Conservation (phyloP, 2,888 invertebrate genomes). For the Aspidiotus rigidus region DNA sequence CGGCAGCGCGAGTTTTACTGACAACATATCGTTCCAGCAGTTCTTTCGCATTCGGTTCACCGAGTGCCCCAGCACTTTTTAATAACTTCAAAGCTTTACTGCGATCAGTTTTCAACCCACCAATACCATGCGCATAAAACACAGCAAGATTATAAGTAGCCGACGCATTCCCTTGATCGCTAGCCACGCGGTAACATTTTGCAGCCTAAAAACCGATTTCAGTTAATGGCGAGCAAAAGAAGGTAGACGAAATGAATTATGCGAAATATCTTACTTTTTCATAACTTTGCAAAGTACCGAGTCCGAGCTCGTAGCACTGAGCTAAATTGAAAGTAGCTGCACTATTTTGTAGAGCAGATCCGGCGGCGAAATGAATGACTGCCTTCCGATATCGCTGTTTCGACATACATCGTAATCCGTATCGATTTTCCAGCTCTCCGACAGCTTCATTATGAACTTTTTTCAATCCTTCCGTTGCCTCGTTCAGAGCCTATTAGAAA, state of each 20-base stretch:
- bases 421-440: slow-evolving; percentile 53
- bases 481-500: slow-evolving; percentile 38
- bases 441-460: slow-evolving; percentile 47
- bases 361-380: slow-evolving; percentile 49
- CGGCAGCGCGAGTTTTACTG: neutral
- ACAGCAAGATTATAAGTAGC: slow-evolving; percentile 62
- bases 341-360: slow-evolving; percentile 52
- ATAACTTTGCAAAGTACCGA: slow-evolving; percentile 53
- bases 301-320: slow-evolving; percentile 58
- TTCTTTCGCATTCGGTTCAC: slow-evolving; percentile 51
- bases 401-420: slow-evolving; percentile 53
- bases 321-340: slow-evolving; percentile 60
- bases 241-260: neutral
- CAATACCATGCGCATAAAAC: slow-evolving; percentile 56
- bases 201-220: slow-evolving; percentile 50
- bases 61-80: slow-evolving; percentile 50
- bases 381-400: slow-evolving; percentile 51
- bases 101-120: slow-evolving; percentile 49
- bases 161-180: slow-evolving; percentile 53
- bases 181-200: slow-evolving; percentile 56
- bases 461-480: slow-evolving; percentile 39
- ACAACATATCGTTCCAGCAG: slow-evolving; percentile 44
- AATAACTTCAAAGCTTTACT: slow-evolving; percentile 50
- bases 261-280: slow-evolving; percentile 43
- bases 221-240: neutral